A percentile compares a stretch with the other conserved stretches of the same genome.
Evolutionary conservation across 2,113 vertebrate species (phyloP).

Genomic region (Amblyopsis rosae): DNA sequence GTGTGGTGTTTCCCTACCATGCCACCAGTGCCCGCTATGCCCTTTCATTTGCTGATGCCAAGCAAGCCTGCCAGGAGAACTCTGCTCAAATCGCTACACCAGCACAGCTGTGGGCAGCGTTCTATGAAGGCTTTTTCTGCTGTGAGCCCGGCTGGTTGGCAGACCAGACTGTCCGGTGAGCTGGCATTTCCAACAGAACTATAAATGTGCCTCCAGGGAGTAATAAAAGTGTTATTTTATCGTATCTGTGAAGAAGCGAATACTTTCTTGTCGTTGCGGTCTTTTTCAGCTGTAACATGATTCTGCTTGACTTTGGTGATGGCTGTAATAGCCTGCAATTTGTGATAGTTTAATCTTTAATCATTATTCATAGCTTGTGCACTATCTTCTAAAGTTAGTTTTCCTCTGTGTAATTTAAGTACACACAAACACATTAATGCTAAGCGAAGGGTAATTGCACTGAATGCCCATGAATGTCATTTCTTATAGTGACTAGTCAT

Average conservation of each 20-base stretch:
- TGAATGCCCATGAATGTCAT: not conserved
- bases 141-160: conserved; percentile 92
- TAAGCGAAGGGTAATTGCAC: not conserved
- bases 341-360: not conserved
- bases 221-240: too few relatives aligned
- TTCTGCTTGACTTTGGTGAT: not conserved
- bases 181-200: not conserved
- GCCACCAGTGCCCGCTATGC: conserved; percentile 77
- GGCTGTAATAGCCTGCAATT: not conserved
- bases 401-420: too few relatives aligned
- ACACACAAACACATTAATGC: not conserved
- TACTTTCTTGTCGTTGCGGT: not conserved
- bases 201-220: too few relatives aligned
- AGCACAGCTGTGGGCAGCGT: conserved; percentile 86
- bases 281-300: not conserved
- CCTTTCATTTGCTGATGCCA: conserved; percentile 81
- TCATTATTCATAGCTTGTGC: not conserved
- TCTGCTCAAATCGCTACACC: conserved; percentile 84
- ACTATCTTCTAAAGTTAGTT: conserved; percentile 25
- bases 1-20: conserved; percentile 91
- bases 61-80: conserved; percentile 81
- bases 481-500: conserved; percentile 15
- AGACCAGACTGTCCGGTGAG: conserved; percentile 89
- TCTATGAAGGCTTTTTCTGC: conserved; percentile 86
- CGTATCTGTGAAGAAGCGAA: not conserved